These are phyloP conservation scores for Antechinus flavipes DNA, from an alignment of 2,113 vertebrate genomes.

Conservation along the genomic window DNA sequence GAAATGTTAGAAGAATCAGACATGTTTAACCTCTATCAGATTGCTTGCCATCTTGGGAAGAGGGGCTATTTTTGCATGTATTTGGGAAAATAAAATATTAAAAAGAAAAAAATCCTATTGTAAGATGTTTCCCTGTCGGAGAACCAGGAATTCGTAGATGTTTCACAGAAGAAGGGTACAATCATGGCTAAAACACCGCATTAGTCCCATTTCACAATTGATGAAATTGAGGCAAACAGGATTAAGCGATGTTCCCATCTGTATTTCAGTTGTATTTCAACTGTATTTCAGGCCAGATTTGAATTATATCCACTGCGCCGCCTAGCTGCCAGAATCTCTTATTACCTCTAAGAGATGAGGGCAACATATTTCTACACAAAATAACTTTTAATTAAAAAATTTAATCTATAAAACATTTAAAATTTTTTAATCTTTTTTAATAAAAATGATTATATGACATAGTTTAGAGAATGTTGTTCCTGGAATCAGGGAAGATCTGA, in stretches of 20 bases:
- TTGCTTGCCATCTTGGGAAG: too few species aligned
- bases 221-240: not conserved
- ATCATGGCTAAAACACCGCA: not conserved
- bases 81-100: too few species aligned
- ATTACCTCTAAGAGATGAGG: not conserved
- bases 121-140: not conserved
- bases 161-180: not conserved
- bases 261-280: too few species aligned
- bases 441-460: not conserved
- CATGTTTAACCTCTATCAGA: too few species aligned
- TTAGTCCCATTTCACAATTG: not conserved
- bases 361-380: not conserved
- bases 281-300: not conserved
- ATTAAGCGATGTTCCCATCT: not conserved
- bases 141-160: not conserved
- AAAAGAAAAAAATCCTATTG: not conserved
- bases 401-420: not conserved
- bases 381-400: not conserved
- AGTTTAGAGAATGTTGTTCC: not conserved
- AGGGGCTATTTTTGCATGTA: too few species aligned
- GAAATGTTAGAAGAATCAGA: too few species aligned
- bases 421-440: not conserved
- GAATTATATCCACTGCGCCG: not conserved
- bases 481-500: not conserved
- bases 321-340: not conserved